phyloP scores from a whole-genome alignment of 1,140 invertebrate species.

The Microvelia longipes region DNA sequence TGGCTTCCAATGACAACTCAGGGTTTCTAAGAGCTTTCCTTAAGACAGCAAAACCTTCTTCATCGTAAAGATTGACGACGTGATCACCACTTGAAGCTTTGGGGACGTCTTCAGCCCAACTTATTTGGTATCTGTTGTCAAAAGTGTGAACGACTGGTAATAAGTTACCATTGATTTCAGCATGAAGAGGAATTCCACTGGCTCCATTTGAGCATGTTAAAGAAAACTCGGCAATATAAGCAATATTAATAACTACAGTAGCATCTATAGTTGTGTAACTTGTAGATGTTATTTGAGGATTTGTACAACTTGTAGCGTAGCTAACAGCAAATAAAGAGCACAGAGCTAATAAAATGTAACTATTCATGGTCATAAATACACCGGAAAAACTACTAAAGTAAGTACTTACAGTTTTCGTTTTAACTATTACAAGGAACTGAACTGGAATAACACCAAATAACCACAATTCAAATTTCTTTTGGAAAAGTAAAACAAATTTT shows the following conservation, averaged over 20 bases:
- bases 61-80: conserved; percentile 68
- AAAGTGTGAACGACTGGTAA: conserved; percentile 57
- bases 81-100: conserved; percentile 63
- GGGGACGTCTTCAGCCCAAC: conserved; percentile 71
- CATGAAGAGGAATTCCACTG: conserved; percentile 57
- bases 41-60: conserved; percentile 73
- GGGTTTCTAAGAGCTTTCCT: conserved; percentile 55
- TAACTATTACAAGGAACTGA: too few relatives aligned
- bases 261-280: conserved; percentile 81
- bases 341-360: neutral
- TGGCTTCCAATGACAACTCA: conserved; percentile 47
- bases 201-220: conserved; percentile 49
- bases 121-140: conserved; percentile 57
- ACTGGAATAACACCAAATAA: too few relatives aligned
- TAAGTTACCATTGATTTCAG: conserved; percentile 66
- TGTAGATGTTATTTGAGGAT: conserved; percentile 18
- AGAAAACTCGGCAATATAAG: conserved; percentile 58
- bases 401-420: too few relatives aligned
- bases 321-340: neutral
- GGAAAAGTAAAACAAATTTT: too few relatives aligned
- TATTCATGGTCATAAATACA: neutral
- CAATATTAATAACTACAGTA: conserved; percentile 68
- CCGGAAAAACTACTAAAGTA: too few relatives aligned
- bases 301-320: conserved; percentile 10
- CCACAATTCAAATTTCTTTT: too few relatives aligned